Evolutionary conservation across 2,113 vertebrate species (phyloP).

Genomic region (Gnathonemus longibarbis): DNA sequence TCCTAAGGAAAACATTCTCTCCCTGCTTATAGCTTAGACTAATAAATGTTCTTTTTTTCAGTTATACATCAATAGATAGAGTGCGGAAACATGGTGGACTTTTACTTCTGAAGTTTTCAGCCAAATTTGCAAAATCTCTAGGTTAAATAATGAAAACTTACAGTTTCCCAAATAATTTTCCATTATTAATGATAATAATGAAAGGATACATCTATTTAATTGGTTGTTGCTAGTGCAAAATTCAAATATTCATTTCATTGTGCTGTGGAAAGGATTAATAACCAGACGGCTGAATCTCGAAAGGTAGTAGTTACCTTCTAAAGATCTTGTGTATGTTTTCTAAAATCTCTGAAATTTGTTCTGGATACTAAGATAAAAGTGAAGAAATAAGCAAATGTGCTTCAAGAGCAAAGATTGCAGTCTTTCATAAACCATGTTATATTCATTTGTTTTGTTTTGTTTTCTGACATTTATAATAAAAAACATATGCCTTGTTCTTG

Average conservation of each 20-base stretch:
- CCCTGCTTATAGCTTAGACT: background rate
- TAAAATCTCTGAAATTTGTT: background rate
- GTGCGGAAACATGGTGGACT: background rate
- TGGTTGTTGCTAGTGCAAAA: background rate
- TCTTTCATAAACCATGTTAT: background rate
- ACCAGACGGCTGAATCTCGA: background rate
- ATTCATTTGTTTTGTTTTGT: background rate
- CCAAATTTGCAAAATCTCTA: background rate
- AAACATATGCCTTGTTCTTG: background rate
- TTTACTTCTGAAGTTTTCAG: background rate
- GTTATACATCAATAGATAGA: background rate
- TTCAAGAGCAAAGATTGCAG: background rate
- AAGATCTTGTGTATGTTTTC: background rate
- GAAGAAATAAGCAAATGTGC: background rate
- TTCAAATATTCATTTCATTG: background rate
- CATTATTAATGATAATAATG: background rate
- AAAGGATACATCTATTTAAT: background rate
- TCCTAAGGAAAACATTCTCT: background rate
- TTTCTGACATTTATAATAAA: background rate
- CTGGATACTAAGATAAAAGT: background rate
- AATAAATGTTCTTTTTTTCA: background rate
- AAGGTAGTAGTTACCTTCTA: background rate
- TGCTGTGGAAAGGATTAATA: background rate
- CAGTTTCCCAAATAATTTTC: background rate
- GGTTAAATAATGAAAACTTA: background rate